Conservation (phyloP, 2,888 invertebrate species). For the Pterostichus madidus region DNA sequence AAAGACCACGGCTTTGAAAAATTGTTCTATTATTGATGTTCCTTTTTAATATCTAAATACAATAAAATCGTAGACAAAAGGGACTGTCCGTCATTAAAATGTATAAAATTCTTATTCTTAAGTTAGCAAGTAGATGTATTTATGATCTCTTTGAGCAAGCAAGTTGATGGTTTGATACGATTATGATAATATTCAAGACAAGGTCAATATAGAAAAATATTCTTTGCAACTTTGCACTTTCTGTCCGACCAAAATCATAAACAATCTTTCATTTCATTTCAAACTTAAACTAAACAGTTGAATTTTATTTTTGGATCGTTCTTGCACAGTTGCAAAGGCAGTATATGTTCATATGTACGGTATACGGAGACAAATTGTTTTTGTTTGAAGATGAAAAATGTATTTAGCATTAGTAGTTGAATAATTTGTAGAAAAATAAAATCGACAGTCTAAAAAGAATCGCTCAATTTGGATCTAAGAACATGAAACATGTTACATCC, state of each 20-base stretch:
- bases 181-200: conserved; percentile 40
- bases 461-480: conserved; percentile 46
- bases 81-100: conserved; percentile 65
- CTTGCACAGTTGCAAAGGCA: conserved; percentile 21
- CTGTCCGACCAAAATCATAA: conserved; percentile 38
- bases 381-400: conserved; percentile 60
- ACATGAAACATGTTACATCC: conserved; percentile 52
- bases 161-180: conserved; percentile 62
- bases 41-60: conserved; percentile 64
- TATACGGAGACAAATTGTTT: conserved; percentile 62
- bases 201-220: conserved; percentile 39
- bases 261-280: background rate
- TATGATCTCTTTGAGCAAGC: conserved; percentile 66
- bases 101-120: conserved; percentile 61
- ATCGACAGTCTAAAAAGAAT: conserved; percentile 59
- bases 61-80: conserved; percentile 66
- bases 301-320: conserved; percentile 2
- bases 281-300: background rate
- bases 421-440: conserved; percentile 62
- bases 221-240: conserved; percentile 26
- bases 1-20: conserved; percentile 66
- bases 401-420: conserved; percentile 64
- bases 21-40: conserved; percentile 66
- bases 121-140: conserved; percentile 63
- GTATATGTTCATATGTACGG: conserved; percentile 58